phyloP scores from a whole-genome alignment of 1,140 invertebrate species.

The Drosophila ironensis region DNA sequence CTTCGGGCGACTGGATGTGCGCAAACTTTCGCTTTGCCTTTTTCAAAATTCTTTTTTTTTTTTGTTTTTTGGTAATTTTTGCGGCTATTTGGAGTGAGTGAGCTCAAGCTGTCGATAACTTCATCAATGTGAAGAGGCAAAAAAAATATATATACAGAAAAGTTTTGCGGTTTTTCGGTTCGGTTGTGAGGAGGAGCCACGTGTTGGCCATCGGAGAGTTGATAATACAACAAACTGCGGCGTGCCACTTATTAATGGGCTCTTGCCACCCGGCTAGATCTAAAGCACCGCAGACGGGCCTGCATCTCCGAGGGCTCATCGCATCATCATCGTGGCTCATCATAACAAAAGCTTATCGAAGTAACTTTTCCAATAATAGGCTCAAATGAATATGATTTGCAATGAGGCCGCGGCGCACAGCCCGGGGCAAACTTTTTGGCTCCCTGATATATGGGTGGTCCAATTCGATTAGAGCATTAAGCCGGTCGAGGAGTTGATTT shows the following conservation, averaged over 20 bases:
- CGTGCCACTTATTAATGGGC: constrained; percentile 71
- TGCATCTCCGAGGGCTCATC: constrained; percentile 29
- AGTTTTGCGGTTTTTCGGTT: constrained; percentile 31
- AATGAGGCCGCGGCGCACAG: constrained; percentile 19
- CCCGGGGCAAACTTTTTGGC: constrained; percentile 37
- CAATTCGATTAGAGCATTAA: constrained; percentile 22
- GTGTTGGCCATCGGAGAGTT: constrained; percentile 65
- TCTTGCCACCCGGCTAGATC: constrained; percentile 51
- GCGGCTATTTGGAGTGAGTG: constrained; percentile 23
- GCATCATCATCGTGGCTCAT: constrained; percentile 50
- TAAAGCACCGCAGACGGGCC: constrained; percentile 26
- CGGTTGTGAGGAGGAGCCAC: constrained; percentile 22
- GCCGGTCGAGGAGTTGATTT: constrained; percentile 1
- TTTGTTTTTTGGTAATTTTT: constrained; percentile 22
- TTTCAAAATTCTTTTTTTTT: neutral
- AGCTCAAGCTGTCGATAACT: constrained; percentile 65
- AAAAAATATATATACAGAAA: constrained; percentile 18
- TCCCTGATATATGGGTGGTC: constrained; percentile 9
- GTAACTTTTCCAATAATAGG: constrained; percentile 79
- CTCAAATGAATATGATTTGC: constrained; percentile 69
- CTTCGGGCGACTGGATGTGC: constrained; percentile 9
- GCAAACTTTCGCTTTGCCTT: constrained; percentile 7
- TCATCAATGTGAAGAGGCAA: constrained; percentile 57
- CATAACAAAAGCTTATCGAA: constrained; percentile 76
- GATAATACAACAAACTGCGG: constrained; percentile 43